These are phyloP conservation scores for Andrena trimmerana DNA, from an alignment of 2,888 invertebrate genomes.

Conservation along the genomic window DNA sequence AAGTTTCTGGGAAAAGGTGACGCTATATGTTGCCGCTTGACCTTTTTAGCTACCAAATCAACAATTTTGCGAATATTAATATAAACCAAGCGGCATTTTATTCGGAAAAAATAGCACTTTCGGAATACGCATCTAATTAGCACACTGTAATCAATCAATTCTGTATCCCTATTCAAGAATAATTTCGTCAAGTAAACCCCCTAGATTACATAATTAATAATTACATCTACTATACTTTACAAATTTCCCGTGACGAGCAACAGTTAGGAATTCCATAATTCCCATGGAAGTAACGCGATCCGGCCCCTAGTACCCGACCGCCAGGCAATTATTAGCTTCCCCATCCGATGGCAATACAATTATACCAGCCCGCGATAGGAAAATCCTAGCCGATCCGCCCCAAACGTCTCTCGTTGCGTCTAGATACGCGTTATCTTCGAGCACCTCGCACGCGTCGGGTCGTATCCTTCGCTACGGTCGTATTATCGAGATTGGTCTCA, in stretches of 20 bases:
- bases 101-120: no score
- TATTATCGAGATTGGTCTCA: conserved; percentile 83
- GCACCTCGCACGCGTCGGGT: conserved; percentile 60
- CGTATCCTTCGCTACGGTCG: conserved; percentile 70
- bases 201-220: no score
- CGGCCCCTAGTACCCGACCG: neutral
- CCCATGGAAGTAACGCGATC: neutral
- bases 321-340: neutral
- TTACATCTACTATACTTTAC: no score
- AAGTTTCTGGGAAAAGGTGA: no score
- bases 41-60: no score
- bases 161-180: no score
- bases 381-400: conserved; percentile 11
- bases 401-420: conserved; percentile 2
- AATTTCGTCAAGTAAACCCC: no score
- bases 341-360: neutral
- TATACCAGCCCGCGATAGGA: conserved; percentile 13
- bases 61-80: no score
- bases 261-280: neutral
- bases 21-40: no score
- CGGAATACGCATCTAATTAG: no score
- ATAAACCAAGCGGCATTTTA: no score
- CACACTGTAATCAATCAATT: no score
- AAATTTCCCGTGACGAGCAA: neutral
- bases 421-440: conserved; percentile 49